Conservation (phyloP, 2,888 invertebrate species). For the Chalcis sispes region DNA sequence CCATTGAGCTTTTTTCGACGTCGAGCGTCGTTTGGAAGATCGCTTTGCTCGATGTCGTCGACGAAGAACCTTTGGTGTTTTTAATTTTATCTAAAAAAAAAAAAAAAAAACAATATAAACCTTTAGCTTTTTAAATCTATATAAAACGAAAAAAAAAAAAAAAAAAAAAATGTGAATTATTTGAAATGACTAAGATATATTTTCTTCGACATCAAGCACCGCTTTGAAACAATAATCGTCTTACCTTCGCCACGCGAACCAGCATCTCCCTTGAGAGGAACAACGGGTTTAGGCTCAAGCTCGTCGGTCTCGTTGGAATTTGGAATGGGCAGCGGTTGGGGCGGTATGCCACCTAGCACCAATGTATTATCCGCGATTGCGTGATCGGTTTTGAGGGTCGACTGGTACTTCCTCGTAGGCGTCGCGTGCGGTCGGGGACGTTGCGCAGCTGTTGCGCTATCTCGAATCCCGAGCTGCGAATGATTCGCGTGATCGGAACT, state of each 20-base stretch:
- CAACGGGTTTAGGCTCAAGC: conserved; percentile 47
- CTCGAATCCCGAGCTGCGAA: conserved; percentile 36
- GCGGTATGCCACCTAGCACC: conserved; percentile 65
- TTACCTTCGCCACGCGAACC: conserved; percentile 32
- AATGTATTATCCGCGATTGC: conserved; percentile 66
- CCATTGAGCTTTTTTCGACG: conserved; percentile 71
- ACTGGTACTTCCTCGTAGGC: conserved; percentile 66
- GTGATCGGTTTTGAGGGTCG: conserved; percentile 66
- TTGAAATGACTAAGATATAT: background rate
- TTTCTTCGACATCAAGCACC: no score
- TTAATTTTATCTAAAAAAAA: background rate
- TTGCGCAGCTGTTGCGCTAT: conserved; percentile 49
- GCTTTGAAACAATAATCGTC: background rate
- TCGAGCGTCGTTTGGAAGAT: conserved; percentile 67
- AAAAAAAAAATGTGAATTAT: background rate
- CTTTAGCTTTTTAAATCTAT: no score
- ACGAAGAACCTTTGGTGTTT: background rate
- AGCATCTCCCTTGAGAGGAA: conserved; percentile 46
- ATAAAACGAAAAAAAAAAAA: background rate
- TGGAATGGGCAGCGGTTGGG: conserved; percentile 64
- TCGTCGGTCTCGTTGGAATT: conserved; percentile 57
- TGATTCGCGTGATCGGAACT: conserved; percentile 34
- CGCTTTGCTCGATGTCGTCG: conserved; percentile 48
- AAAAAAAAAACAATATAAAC: no score
- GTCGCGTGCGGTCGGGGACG: conserved; percentile 33